Conservation (phyloP, 2,797 vertebrate species). For the Sarcoramphus papa region DNA sequence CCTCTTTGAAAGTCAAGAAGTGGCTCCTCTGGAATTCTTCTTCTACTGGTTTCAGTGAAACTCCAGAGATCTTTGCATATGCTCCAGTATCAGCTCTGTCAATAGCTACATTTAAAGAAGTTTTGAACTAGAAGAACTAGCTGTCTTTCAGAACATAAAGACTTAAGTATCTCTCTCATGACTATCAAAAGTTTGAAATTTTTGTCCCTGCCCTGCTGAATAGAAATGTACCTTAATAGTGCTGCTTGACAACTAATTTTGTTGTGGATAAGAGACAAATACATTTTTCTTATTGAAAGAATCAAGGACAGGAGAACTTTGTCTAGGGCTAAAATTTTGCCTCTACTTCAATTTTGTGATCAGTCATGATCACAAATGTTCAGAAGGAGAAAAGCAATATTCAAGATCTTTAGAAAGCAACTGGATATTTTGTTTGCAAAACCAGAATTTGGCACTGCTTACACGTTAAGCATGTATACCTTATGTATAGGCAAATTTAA, state of each 20-base stretch:
- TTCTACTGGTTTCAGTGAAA: neutral
- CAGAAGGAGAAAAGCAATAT: neutral
- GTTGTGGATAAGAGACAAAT: neutral
- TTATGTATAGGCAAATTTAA: neutral
- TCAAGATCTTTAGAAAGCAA: neutral
- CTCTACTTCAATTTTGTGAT: neutral
- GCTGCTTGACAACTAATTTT: neutral
- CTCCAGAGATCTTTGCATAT: neutral
- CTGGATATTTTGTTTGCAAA: neutral
- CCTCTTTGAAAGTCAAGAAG: neutral
- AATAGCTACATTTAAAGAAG: neutral
- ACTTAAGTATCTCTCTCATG: neutral
- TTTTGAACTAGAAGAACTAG: neutral
- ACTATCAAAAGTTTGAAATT: neutral
- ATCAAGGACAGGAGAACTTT: neutral
- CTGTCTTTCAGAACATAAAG: neutral
- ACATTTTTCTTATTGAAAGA: neutral
- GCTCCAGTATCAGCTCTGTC: neutral
- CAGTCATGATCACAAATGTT: neutral
- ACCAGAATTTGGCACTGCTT: neutral
- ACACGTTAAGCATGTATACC: neutral
- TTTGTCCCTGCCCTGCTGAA: neutral
- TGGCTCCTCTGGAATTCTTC: neutral
- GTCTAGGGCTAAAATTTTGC: neutral
- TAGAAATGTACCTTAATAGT: neutral